phyloP scores from a whole-genome alignment of 2,888 invertebrate species.

The Lepidonotus clava region DNA sequence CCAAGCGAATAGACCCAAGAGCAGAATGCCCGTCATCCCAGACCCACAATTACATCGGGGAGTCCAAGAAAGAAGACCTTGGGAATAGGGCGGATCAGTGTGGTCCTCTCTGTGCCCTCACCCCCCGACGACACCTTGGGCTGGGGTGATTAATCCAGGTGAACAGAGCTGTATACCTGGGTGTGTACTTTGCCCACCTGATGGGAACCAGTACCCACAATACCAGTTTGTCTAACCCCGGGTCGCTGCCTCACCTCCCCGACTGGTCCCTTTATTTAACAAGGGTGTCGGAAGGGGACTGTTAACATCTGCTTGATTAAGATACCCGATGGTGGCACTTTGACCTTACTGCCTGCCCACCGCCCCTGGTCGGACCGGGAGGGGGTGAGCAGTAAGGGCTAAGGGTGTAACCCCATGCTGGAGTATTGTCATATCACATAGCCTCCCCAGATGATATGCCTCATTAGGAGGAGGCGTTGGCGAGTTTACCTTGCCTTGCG shows the following conservation, averaged over 20 bases:
- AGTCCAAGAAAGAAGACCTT: too few species aligned
- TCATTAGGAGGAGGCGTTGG: conserved; percentile 37
- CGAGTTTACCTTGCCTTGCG: not conserved
- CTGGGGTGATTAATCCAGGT: conserved; percentile 28
- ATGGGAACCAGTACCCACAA: conserved; percentile 30
- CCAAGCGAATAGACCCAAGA: too few species aligned
- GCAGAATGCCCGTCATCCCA: too few species aligned
- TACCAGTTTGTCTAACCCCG: conserved; percentile 52
- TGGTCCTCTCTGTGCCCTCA: not conserved
- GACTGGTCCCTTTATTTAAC: not conserved
- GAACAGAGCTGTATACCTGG: conserved; percentile 36
- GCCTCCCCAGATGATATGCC: conserved; percentile 36
- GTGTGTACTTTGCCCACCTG: not conserved
- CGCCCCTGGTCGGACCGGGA: too few species aligned
- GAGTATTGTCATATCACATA: conserved; percentile 46
- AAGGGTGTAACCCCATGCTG: conserved; percentile 10
- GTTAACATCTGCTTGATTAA: conserved; percentile 25
- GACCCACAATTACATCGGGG: too few species aligned
- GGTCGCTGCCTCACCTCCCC: not conserved
- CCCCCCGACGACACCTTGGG: not conserved
- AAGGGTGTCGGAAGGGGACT: conserved; percentile 13
- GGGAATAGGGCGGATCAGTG: too few species aligned
- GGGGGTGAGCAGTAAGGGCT: too few species aligned
- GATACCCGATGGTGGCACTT: not conserved
- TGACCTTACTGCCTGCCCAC: not conserved